These are phyloP conservation scores for Gouania willdenowi DNA, from an alignment of 2,797 vertebrate species.

Conservation along the genomic window DNA sequence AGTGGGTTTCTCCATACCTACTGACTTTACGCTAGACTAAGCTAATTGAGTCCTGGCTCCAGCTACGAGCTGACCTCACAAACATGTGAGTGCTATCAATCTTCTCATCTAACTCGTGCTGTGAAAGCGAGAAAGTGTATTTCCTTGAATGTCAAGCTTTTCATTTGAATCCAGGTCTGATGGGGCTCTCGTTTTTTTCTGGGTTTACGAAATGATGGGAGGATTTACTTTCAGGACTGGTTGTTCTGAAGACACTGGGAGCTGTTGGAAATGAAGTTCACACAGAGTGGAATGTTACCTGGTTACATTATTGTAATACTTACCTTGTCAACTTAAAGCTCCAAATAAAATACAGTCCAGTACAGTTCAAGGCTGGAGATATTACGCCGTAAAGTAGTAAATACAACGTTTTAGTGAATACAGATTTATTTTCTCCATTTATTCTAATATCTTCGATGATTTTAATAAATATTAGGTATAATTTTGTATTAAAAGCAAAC, in stretches of 20 bases:
- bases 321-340: conserved; percentile 1
- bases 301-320: conserved; percentile 12
- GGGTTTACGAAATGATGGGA: too few relatives aligned
- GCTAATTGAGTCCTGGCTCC: background rate
- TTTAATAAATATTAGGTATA: too few relatives aligned
- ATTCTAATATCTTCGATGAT: too few relatives aligned
- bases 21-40: background rate
- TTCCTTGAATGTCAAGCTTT: background rate
- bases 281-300: background rate
- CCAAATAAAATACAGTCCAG: too few relatives aligned
- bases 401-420: too few relatives aligned
- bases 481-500: too few relatives aligned
- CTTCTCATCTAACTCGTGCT: background rate
- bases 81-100: background rate
- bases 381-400: too few relatives aligned
- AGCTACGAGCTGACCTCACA: background rate
- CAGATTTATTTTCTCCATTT: too few relatives aligned
- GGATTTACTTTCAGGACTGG: conserved; percentile 3
- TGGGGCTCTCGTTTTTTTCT: background rate
- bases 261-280: conserved; percentile 1
- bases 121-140: background rate
- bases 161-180: background rate
- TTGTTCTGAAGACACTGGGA: conserved; percentile 6
- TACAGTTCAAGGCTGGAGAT: too few relatives aligned
- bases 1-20: background rate